These are phyloP conservation scores for Rhagoletis pomonella DNA, from an alignment of 1,140 invertebrate species.

Conservation along the genomic window DNA sequence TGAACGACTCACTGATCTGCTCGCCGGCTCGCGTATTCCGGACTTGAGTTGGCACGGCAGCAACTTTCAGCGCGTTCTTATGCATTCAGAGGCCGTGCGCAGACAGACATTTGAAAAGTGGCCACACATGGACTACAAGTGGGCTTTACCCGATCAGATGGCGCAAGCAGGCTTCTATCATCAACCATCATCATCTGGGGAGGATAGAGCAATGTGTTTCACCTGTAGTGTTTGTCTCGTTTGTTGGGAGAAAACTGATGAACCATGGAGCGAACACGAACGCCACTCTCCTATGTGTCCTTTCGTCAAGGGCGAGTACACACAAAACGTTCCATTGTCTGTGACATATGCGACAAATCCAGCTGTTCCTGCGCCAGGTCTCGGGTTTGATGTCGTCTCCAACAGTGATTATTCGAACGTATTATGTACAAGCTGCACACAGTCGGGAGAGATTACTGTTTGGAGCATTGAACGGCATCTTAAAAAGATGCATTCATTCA, in stretches of 20 bases:
- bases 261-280: slow-evolving; percentile 97
- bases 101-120: slow-evolving; percentile 93
- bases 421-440: slow-evolving; percentile 79
- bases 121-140: slow-evolving; percentile 98
- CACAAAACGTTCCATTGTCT: slow-evolving; percentile 94
- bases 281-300: slow-evolving; percentile 93
- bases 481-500: slow-evolving; percentile 73
- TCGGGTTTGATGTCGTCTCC: slow-evolving; percentile 76
- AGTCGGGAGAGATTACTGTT: slow-evolving; percentile 76
- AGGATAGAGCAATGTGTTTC: slow-evolving; percentile 96
- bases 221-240: slow-evolving; percentile 94
- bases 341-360: slow-evolving; percentile 92
- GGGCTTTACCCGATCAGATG: slow-evolving; percentile 96
- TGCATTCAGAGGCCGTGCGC: slow-evolving; percentile 93
- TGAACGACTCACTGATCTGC: slow-evolving; percentile 87
- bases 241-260: slow-evolving; percentile 96
- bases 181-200: slow-evolving; percentile 89
- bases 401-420: slow-evolving; percentile 80
- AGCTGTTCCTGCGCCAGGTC: slow-evolving; percentile 77
- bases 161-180: slow-evolving; percentile 97
- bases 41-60: slow-evolving; percentile 71
- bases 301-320: slow-evolving; percentile 95
- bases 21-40: slow-evolving; percentile 75
- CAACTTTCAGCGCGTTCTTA: slow-evolving; percentile 78
- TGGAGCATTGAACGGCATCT: slow-evolving; percentile 87